A percentile compares a stretch with the other conserved stretches of the same genome.
phyloP scores from a whole-genome alignment of 2,888 invertebrate genomes.

The Acanthosepion pharaonis region DNA sequence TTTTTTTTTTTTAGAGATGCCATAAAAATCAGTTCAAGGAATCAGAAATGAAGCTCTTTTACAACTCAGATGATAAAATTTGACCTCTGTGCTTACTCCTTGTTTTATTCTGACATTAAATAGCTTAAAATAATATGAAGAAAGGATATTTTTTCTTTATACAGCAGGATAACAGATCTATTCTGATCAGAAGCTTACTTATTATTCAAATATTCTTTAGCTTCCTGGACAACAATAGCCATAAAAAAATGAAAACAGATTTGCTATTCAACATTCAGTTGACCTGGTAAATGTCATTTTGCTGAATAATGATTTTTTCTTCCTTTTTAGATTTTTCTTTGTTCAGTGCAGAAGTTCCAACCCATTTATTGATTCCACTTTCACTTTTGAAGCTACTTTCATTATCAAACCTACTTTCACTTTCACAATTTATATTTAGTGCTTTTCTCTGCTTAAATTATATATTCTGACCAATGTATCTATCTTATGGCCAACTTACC shows the following conservation, averaged over 20 bases:
- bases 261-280: not conserved
- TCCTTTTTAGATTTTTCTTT: not conserved
- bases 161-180: not conserved
- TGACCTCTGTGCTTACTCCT: not conserved
- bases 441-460: too few relatives aligned
- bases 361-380: not conserved
- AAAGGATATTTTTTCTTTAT: not conserved
- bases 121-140: not conserved
- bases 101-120: not conserved
- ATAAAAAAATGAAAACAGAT: conserved; percentile 2
- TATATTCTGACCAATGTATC: too few relatives aligned
- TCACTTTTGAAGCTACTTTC: not conserved
- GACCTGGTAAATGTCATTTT: not conserved
- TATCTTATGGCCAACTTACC: too few relatives aligned
- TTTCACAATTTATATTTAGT: not conserved
- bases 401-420: not conserved
- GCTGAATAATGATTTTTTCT: not conserved
- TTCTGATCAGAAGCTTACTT: not conserved
- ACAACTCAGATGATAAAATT: not conserved
- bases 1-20: too few relatives aligned
- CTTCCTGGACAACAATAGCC: not conserved
- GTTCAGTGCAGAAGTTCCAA: not conserved
- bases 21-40: not conserved
- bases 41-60: not conserved
- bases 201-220: not conserved